Base-by-base conservation (phyloP, 2,888 invertebrate genomes). In the Allygus modestus region DNA sequence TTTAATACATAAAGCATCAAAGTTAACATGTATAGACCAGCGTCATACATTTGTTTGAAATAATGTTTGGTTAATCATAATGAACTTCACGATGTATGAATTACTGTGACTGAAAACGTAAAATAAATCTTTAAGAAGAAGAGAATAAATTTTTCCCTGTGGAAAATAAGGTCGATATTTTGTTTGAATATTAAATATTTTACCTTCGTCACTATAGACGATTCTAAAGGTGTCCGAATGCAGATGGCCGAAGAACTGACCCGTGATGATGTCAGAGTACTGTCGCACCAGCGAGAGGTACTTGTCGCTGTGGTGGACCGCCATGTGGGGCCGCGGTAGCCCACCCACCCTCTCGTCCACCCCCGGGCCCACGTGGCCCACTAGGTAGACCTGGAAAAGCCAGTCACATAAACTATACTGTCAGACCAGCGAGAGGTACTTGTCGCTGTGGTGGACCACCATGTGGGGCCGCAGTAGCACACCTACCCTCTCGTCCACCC, bases 211-310 rank as follows among this genome's bases (percentile, higher is more conserved):
- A 89, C 95, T 95, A 91, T 97, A 97, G 89, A 97, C 94, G 85
- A 97, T 93, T 65, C 97, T 92, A 91, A 98, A 98, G 0, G 97
- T 96, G 90, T 98, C 98, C 79, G 97, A 97, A 90, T 98, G 98
- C 87, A 97, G 93, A 89, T 98, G 97, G 5, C 97, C 97, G 89
- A 97, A 98, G 92, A 98, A 97, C 91, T 98, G 97, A 23, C 97
- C 97, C 41, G 95, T 95, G 88, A 98, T 97, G 88, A 97, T 95
- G 88, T 94, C 93, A 46, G 96, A 93, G 90, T 95, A 95, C 86
- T 94, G 93, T 26, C 95, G 92, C n/a, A 97, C 94, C 86, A 94
- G 91, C 85, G 94, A 92, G 85, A 97, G 91, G 90, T 97, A 97
- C 86, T 93, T 93, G 58, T 93, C 93, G 91, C 97, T 97, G 89